phyloP scores from a whole-genome alignment of 1,140 invertebrate species.

The Caenorhabditis elegans region WBcel235 BX284603.4:7122501-7123000 shows the following conservation, averaged over 20 bases:
- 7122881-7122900: not conserved
- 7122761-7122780: not conserved
- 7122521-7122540: no score
- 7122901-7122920: no score
- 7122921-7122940: no score
- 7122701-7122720: no score
- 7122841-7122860: slow-evolving; percentile 8
- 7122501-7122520: not conserved
- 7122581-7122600: slow-evolving; percentile 12
- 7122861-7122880: slow-evolving; percentile 9
- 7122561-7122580: not conserved
- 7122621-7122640: not conserved
- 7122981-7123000: not conserved
- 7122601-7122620: not conserved
- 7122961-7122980: not conserved
- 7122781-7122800: not conserved
- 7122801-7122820: not conserved
- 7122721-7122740: not conserved
- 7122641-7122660: no score
- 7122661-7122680: no score
- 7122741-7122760: not conserved
- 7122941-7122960: not conserved
- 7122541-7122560: no score
- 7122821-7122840: not conserved
- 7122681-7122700: no score